Percentiles rank a stretch among this genome's conserved stretches.
These are phyloP conservation scores for Nymphicus hollandicus DNA, from an alignment of 2,113 vertebrate species.

Conservation along the genomic window DNA sequence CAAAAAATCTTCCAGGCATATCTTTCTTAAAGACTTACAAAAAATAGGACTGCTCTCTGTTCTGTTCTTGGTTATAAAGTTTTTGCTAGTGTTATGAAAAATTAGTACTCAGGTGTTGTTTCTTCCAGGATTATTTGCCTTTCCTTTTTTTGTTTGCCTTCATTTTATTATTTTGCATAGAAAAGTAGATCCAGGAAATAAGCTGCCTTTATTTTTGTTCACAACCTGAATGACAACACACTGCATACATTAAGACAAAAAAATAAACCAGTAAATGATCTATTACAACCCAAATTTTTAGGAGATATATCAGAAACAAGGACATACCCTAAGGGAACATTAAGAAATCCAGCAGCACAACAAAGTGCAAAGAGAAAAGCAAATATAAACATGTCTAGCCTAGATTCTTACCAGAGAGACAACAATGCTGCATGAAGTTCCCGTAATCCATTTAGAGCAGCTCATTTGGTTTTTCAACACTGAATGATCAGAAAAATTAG, in stretches of 20 bases:
- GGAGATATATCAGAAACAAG: neutral
- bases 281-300: neutral
- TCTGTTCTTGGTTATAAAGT: neutral
- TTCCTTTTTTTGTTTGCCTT: neutral
- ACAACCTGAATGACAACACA: neutral
- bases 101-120: neutral
- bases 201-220: neutral
- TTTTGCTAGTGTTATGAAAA: neutral
- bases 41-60: neutral
- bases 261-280: neutral
- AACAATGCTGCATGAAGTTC: neutral
- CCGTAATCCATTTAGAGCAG: neutral
- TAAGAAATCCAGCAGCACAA: neutral
- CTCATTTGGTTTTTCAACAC: neutral
- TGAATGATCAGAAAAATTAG: neutral
- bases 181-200: neutral
- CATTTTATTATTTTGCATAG: neutral
- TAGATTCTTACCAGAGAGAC: neutral
- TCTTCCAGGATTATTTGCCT: neutral
- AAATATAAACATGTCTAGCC: neutral
- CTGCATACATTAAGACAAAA: neutral
- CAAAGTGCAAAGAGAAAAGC: neutral
- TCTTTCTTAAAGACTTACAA: conserved; percentile 4
- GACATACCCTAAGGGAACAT: neutral
- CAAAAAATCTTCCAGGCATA: conserved; percentile 27